Percentiles rank a stretch among this genome's conserved stretches.
phyloP scores from a whole-genome alignment of 2,113 vertebrate species.

The Marcusenius ussheri region DNA sequence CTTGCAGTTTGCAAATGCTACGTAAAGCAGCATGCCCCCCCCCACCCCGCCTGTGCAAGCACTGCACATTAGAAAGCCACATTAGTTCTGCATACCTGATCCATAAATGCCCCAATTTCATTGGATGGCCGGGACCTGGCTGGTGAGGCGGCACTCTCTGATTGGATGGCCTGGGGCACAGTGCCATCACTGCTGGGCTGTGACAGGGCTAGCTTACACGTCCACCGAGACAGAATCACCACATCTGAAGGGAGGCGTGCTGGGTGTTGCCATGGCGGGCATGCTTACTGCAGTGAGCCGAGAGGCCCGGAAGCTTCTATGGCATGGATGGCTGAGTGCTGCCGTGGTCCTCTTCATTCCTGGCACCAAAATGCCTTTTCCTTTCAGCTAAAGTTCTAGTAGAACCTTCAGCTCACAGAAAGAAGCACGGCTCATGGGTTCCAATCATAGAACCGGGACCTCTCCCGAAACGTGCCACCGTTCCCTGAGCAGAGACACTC shows the following conservation, averaged over 20 bases:
- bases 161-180: conserved; percentile 60
- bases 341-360: neutral
- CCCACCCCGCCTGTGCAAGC: neutral
- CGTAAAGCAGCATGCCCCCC: neutral
- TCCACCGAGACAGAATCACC: conserved; percentile 55
- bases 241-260: neutral
- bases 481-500: neutral
- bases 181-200: conserved; percentile 58
- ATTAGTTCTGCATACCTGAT: conserved; percentile 63
- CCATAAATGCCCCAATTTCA: conserved; percentile 62
- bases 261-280: neutral
- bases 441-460: neutral
- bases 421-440: neutral
- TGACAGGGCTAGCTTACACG: conserved; percentile 62
- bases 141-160: conserved; percentile 62
- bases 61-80: conserved; percentile 3
- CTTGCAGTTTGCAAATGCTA: neutral
- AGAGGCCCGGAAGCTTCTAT: neutral
- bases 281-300: neutral
- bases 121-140: conserved; percentile 62
- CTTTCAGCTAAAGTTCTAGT: neutral
- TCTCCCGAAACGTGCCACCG: neutral
- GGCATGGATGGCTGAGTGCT: neutral
- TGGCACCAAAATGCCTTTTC: neutral
- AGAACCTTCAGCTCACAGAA: neutral